These are phyloP conservation scores for Volucella inflata DNA, from an alignment of 2,888 invertebrate species.

Conservation along the genomic window DNA sequence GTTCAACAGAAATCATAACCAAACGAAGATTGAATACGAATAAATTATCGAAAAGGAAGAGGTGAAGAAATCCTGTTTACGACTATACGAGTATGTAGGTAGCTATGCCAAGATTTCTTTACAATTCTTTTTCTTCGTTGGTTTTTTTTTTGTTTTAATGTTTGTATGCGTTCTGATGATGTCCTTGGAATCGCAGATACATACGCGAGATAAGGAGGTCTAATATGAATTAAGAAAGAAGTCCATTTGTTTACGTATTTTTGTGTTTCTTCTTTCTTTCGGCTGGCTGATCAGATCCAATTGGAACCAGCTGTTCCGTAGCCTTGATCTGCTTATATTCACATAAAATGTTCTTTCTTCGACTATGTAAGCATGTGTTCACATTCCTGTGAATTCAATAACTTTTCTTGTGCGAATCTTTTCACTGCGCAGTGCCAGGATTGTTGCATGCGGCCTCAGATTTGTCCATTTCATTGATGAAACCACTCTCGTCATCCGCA, in stretches of 20 bases:
- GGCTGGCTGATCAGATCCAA: neutral
- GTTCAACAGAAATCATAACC: neutral
- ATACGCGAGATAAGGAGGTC: neutral
- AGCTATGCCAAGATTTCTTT: neutral
- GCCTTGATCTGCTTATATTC: neutral
- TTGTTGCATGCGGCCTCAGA: too few species aligned
- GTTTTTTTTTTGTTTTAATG: slow-evolving; percentile 1
- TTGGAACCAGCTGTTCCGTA: slow-evolving; percentile 6
- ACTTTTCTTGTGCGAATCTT: neutral
- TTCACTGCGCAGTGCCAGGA: too few species aligned
- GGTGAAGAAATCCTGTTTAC: slow-evolving; percentile 45
- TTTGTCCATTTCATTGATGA: too few species aligned
- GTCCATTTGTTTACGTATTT: neutral
- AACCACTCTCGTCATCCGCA: too few species aligned
- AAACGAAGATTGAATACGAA: slow-evolving; percentile 8
- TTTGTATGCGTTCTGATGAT: neutral
- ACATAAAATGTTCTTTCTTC: too few species aligned
- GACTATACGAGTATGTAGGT: neutral
- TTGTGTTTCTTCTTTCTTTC: neutral
- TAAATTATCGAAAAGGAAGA: slow-evolving; percentile 11
- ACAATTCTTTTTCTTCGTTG: neutral
- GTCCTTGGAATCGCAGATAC: slow-evolving; percentile 35
- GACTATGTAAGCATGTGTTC: too few species aligned
- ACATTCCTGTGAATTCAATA: neutral
- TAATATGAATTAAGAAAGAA: neutral